Base-by-base conservation (phyloP, 2,113 vertebrate species). In the Hepsetus odoe region DNA sequence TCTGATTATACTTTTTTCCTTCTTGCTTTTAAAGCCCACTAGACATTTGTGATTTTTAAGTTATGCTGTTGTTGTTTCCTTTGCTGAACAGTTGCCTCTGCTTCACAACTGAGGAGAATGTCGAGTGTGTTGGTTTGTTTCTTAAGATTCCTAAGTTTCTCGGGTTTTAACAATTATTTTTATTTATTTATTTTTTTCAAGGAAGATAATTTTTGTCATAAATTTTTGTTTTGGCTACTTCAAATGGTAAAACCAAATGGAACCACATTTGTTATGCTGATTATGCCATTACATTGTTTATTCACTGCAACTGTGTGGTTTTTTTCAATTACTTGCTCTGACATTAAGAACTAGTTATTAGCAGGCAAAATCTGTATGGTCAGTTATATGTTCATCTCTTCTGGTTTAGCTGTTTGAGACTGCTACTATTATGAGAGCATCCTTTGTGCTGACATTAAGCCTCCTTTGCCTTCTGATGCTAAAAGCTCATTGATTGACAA, bases 401-500 rank as follows among this genome's bases (percentile, higher is more conserved):
- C 33, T 65, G 33, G 1, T 0, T 38, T 65, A 65, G 24, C 1
- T 55, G 49, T 55, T 67, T 14, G 26, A 42, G 22, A 55, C 10
- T 12, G 33, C 9, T 59, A 16, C 55, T 44, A 35, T 44, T 59
- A 30, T 14, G 28, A 28, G 14, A 9, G 10, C 4, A 4, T 35
- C 61, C 13, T 75, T 24, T 28, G 18, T 55, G 61, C 66, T 76
- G 30, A 24, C n/a, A 62, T 67, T 46, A 69, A 78, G 67, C 20
- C 12, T 68, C 28, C 1, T 74, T 80, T 30, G 44, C 42, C n/a
- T 46, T 76, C 5, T 40, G 26, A 46, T 76, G 35, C 53, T 13
- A 40, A 26, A 68, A 69, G 14, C 81, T 75, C 44, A 80, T 78
- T 35, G 33, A 71, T 30, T 62, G 72, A 38, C 51, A 13, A 2